phyloP scores from a whole-genome alignment of 1,140 invertebrate species.

The Panagrolaimus sp. region DNA sequence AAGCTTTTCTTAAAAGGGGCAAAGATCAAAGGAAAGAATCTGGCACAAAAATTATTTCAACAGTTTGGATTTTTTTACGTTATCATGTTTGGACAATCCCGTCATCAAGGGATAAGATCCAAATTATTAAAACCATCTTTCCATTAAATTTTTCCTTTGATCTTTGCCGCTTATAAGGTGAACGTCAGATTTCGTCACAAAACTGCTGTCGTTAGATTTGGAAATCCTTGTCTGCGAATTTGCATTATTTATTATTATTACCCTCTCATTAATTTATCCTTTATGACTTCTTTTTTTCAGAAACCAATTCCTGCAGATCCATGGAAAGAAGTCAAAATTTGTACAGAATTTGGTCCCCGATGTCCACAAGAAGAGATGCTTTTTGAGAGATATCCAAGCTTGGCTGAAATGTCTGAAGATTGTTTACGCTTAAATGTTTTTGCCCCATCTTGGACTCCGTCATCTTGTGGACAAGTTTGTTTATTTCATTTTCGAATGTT shows the following conservation, averaged over 20 bases:
- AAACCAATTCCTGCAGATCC: not conserved
- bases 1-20: not conserved
- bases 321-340: not conserved
- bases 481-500: not conserved
- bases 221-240: not conserved
- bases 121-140: too few relatives aligned
- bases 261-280: not conserved
- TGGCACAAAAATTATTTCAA: too few relatives aligned
- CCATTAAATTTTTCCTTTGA: not conserved
- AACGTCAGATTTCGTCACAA: too few relatives aligned
- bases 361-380: not conserved
- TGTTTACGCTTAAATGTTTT: conserved; percentile 79
- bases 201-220: not conserved
- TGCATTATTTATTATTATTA: not conserved
- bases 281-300: not conserved
- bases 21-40: too few relatives aligned
- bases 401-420: not conserved
- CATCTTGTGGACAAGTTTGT: conserved; percentile 72
- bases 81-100: too few relatives aligned
- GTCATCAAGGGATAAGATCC: too few relatives aligned
- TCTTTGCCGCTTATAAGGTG: too few relatives aligned
- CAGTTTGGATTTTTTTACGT: too few relatives aligned
- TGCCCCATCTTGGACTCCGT: conserved; percentile 70
- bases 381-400: not conserved
- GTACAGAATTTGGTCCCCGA: not conserved